Base-by-base conservation (phyloP, 2,888 invertebrate species). In the Apamea sordens region DNA sequence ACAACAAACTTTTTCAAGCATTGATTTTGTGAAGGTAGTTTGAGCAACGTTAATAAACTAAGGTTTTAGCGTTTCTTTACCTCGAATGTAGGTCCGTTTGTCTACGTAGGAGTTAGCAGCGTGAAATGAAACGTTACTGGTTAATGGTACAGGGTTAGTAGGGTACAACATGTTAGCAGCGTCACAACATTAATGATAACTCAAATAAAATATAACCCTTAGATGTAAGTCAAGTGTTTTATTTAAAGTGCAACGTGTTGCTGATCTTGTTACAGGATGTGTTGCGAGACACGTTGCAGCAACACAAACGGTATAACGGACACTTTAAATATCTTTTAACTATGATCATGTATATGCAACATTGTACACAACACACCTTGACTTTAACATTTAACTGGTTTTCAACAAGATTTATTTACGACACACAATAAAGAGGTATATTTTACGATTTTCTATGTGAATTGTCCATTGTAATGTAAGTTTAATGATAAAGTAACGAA, bases 11-110 rank as follows among this genome's bases (percentile, higher is more conserved):
- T n/a, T 74, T 47, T 28, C n/a, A 68, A 78, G 56, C 13, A 21
- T 68, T 74, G 8, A 74, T 67, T 77, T 47, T 36, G 50, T 24
- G 10, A 63, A 44, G 24, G 8, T 32, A 36, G 50, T 64, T 50
- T 32, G 61, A 79, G 68, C 68, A 64, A 83, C 28, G 53, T 76
- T 28, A 70, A 75, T 36, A 72, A 77, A 76, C 69, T 77, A 88
- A 88, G 82, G 82, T 76, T 73, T 85, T 89, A 91, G 91, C 90
- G 41, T 77, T 83, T 85, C 86, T 89, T 97, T 97, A 97, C 97
- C 97, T 97, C 97, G 94, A 97, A 97, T 89, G 97, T 97, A 91
- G 96, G 95, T 94, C 97, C 96, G 89, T 96, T 96, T 92, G 93
- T 94, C 97, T 97, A 94, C 89, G 89, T 82, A 86, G 89, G 90